Base-by-base conservation (phyloP, 1,140 invertebrate species). In the Drosophila lini region DNA sequence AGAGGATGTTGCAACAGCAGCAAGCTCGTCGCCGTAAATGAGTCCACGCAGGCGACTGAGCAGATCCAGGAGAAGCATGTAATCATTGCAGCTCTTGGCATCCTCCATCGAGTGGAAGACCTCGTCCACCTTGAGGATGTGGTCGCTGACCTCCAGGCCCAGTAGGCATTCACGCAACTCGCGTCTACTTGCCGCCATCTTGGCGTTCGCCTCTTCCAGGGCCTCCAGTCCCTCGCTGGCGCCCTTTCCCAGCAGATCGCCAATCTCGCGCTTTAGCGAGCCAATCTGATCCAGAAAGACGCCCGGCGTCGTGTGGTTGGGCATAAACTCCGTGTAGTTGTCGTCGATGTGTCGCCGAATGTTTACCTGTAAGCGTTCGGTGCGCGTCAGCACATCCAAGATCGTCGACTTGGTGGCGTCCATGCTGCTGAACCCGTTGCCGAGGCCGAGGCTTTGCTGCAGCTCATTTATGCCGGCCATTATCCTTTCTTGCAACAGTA, bases 281-380 rank as follows among this genome's bases (percentile, higher is more conserved):
- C 63, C 65, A 1, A 76, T 74, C 45, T 92, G 89, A 10, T 92
- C 90, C 22, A 92, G 67, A 19, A 76, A 90, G 16, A 79, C 63
- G 19, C 88, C 86, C 19, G 90, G 78, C 2, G 84, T 68, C 9
- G 80, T 88, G 45, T 91, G 71, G 55, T 90, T 91, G 28, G 90
- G 78, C 77, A 92, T 78, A 25, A 92, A 92, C 7, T 92, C 90
- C 1, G 63, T 63, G 44, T 91, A 92, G 58, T 92, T 92, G 8
- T 83, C 74, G 16, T 92, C 85, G 7, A 92, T 91, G 42, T 91
- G 82, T 25, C 75, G 80, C 22, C 86, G 82, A 55, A 82, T 73
- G 36, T 82, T 81, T 16, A 75, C 55, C 48, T 92, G 92, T 31
- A 77, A 91, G 16, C 74, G 61, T 61, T 83, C 84, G 10, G 81